Evolutionary conservation across 2,113 vertebrate genomes (phyloP).

Genomic region (Mirza zaza): DNA sequence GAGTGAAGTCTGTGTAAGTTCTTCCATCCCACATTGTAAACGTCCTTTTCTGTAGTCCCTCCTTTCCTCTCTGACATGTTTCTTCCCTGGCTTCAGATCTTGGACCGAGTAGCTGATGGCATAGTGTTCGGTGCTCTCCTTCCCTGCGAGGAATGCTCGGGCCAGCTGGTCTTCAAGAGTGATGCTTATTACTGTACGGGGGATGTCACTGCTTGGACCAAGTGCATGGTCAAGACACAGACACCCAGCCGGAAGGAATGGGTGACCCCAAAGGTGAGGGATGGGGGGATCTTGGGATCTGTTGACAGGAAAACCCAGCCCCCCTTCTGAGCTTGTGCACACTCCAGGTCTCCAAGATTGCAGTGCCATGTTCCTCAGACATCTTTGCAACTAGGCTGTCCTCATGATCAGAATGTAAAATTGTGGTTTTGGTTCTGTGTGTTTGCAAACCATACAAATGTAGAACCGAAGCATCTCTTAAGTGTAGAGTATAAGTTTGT

Average conservation of each 20-base stretch:
- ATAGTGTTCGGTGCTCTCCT: constrained; percentile 94
- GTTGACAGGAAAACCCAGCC: neutral
- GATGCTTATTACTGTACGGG: constrained; percentile 95
- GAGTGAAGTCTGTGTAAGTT: too few relatives aligned
- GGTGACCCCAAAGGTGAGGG: constrained; percentile 92
- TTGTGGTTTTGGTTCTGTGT: neutral
- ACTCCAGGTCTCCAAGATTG: neutral
- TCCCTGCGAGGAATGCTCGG: constrained; percentile 90
- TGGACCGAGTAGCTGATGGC: constrained; percentile 94
- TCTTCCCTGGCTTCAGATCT: constrained; percentile 84
- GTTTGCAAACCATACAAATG: neutral
- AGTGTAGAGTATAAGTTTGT: neutral
- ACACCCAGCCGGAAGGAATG: constrained; percentile 92
- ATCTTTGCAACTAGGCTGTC: neutral
- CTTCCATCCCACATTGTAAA: neutral
- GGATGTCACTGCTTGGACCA: constrained; percentile 97
- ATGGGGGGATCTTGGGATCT: neutral
- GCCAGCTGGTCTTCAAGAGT: constrained; percentile 95
- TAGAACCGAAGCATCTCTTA: neutral
- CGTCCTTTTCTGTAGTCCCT: too few relatives aligned
- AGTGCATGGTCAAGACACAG: constrained; percentile 93
- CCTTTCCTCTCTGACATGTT: neutral
- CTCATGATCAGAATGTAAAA: neutral
- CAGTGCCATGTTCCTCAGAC: neutral
- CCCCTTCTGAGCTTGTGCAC: neutral